These are phyloP conservation scores for Misgurnus anguillicaudatus DNA, from an alignment of 2,113 vertebrate genomes.

Conservation along the genomic window DNA sequence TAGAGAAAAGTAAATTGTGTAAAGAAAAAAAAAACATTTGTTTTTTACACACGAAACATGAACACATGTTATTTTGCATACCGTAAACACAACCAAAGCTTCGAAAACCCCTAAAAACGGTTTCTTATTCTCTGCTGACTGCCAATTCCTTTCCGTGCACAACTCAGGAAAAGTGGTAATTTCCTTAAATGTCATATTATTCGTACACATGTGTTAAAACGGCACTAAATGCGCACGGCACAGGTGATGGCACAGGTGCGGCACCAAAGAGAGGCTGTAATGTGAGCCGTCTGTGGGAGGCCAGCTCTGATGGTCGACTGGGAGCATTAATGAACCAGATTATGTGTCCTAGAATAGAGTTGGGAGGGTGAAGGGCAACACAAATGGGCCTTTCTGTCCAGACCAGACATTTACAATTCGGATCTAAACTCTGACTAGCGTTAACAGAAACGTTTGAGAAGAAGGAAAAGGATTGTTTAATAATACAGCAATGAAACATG, in stretches of 20 bases:
- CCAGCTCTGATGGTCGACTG: slow-evolving; percentile 69
- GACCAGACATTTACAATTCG: slow-evolving; percentile 20
- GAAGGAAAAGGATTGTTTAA: slow-evolving; percentile 55
- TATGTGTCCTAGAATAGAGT: slow-evolving; percentile 62
- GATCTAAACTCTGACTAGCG: not conserved
- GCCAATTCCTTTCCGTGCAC: too few relatives aligned
- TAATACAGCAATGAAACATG: slow-evolving; percentile 62
- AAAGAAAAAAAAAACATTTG: too few relatives aligned
- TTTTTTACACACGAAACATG: too few relatives aligned
- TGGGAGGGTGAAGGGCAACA: not conserved
- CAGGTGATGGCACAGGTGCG: slow-evolving; percentile 56
- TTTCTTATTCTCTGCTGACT: too few relatives aligned
- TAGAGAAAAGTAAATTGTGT: too few relatives aligned
- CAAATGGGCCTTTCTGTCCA: slow-evolving; percentile 16
- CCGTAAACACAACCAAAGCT: too few relatives aligned
- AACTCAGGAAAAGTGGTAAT: not conserved
- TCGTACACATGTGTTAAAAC: not conserved
- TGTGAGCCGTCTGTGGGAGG: slow-evolving; percentile 65
- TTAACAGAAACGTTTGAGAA: slow-evolving; percentile 40
- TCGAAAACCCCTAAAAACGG: too few relatives aligned
- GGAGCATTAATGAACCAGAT: slow-evolving; percentile 75
- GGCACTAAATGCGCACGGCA: slow-evolving; percentile 17
- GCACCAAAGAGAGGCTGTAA: slow-evolving; percentile 61
- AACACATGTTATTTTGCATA: too few relatives aligned
- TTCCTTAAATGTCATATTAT: not conserved